Conservation (phyloP, 1,140 invertebrate genomes). For the Drosophila parabipectinata region DNA sequence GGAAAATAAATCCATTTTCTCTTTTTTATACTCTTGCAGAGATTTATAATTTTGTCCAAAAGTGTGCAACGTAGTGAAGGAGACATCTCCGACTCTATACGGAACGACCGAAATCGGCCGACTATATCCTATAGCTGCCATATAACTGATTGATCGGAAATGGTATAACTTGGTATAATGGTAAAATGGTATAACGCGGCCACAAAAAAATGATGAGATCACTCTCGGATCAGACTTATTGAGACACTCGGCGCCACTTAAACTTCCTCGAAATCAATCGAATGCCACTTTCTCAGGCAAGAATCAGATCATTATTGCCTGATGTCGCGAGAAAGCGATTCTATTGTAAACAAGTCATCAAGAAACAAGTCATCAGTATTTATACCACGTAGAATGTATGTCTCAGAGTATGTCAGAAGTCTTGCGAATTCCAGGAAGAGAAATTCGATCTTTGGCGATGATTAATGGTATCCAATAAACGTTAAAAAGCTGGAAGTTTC, state of each 20-base stretch:
- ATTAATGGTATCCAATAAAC: neutral
- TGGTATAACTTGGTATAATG: too few species aligned
- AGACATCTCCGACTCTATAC: too few species aligned
- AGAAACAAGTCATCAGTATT: conserved; percentile 3
- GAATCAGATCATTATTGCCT: conserved; percentile 41
- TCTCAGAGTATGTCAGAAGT: neutral
- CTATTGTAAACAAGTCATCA: conserved; percentile 17
- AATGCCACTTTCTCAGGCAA: conserved; percentile 34
- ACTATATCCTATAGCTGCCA: too few species aligned
- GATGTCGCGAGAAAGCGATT: conserved; percentile 13
- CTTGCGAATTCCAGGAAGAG: conserved; percentile 1
- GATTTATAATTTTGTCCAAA: too few species aligned
- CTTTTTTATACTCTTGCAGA: too few species aligned
- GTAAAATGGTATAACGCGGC: too few species aligned
- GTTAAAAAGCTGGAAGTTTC: neutral
- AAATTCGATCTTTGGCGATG: neutral
- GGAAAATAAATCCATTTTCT: too few species aligned
- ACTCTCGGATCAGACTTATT: neutral
- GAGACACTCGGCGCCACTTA: conserved; percentile 10
- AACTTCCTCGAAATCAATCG: conserved; percentile 9
- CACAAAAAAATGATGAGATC: conserved; percentile 14
- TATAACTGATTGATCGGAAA: too few species aligned
- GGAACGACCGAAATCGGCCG: too few species aligned
- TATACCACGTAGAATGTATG: neutral
- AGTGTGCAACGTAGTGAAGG: too few species aligned